Evolutionary conservation across 2,888 invertebrate genomes (phyloP).

Genomic region (Eurytoma adleriae): DNA sequence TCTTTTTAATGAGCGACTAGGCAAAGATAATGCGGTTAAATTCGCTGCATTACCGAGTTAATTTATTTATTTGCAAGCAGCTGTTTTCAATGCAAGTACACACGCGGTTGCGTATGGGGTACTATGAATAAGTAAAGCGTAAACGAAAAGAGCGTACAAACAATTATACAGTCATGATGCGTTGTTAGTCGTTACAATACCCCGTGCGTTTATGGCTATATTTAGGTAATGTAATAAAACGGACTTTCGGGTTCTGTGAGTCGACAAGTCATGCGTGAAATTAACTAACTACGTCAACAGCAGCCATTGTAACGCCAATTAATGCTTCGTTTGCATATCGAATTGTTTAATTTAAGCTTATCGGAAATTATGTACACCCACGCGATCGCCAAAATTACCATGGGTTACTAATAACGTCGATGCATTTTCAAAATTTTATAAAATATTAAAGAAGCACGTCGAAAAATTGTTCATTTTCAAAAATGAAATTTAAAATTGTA

Average conservation of each 20-base stretch:
- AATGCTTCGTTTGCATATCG: conserved; percentile 49
- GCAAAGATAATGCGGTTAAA: conserved; percentile 4
- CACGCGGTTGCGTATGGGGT: conserved; percentile 9
- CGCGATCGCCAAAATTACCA: conserved; percentile 11
- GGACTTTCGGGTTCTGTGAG: conserved; percentile 20
- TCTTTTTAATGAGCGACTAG: too few species aligned
- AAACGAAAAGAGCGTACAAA: conserved; percentile 49
- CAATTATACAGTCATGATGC: conserved; percentile 47
- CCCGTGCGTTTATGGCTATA: conserved; percentile 2
- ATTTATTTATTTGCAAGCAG: conserved; percentile 29
- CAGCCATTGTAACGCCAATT: conserved; percentile 53
- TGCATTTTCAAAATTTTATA: conserved; percentile 19
- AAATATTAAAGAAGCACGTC: not conserved
- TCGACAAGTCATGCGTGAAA: conserved; percentile 51
- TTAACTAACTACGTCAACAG: conserved; percentile 56
- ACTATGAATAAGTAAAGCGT: conserved; percentile 37
- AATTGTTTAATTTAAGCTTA: conserved; percentile 51
- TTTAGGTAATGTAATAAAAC: conserved; percentile 48
- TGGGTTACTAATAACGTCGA: conserved; percentile 33
- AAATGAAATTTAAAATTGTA: not conserved
- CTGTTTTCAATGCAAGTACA: conserved; percentile 41
- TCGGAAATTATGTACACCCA: conserved; percentile 31
- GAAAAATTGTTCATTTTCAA: not conserved
- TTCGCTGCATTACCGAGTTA: conserved; percentile 4
- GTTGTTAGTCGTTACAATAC: conserved; percentile 30